Evolutionary conservation across 1,140 invertebrate genomes (phyloP).

Genomic region (Scaptomyza graminum): DNA sequence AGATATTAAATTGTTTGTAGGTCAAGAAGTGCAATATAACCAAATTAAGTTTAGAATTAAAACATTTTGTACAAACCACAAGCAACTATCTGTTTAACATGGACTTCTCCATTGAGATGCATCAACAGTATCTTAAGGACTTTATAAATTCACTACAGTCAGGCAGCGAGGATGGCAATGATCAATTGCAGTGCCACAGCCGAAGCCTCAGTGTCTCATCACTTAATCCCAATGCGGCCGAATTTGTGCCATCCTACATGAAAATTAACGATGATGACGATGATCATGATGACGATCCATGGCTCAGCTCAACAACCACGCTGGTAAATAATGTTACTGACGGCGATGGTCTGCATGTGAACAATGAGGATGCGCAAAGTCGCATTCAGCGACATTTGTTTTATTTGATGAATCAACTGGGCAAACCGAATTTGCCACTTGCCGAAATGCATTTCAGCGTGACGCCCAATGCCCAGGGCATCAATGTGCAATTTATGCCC

Average conservation of each 20-base stretch:
- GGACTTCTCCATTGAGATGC: slow-evolving; percentile 11
- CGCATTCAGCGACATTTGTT: slow-evolving; percentile 44
- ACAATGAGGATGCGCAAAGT: slow-evolving; percentile 1
- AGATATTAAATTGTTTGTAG: slow-evolving; percentile 63
- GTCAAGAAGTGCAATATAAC: slow-evolving; percentile 27
- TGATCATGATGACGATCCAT: not conserved
- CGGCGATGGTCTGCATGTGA: slow-evolving; percentile 5
- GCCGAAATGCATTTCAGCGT: slow-evolving; percentile 37
- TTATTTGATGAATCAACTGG: slow-evolving; percentile 51
- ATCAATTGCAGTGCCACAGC: not conserved
- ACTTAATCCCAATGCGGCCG: slow-evolving; percentile 59
- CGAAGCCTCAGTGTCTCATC: slow-evolving; percentile 24
- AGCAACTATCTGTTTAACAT: slow-evolving; percentile 5
- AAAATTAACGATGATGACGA: slow-evolving; percentile 2
- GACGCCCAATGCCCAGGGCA: slow-evolving; percentile 42
- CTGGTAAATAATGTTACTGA: slow-evolving; percentile 5
- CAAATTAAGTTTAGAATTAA: slow-evolving; percentile 48
- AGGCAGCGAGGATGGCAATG: slow-evolving; percentile 5
- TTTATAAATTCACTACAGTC: slow-evolving; percentile 25
- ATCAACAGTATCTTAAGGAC: slow-evolving; percentile 28
- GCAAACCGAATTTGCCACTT: slow-evolving; percentile 48
- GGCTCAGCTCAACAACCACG: slow-evolving; percentile 43
- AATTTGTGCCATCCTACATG: slow-evolving; percentile 53
- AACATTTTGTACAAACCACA: not conserved
- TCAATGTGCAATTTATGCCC: slow-evolving; percentile 50